These are phyloP conservation scores for Nebria ingens DNA, from an alignment of 1,140 invertebrate genomes.

Conservation along the genomic window DNA sequence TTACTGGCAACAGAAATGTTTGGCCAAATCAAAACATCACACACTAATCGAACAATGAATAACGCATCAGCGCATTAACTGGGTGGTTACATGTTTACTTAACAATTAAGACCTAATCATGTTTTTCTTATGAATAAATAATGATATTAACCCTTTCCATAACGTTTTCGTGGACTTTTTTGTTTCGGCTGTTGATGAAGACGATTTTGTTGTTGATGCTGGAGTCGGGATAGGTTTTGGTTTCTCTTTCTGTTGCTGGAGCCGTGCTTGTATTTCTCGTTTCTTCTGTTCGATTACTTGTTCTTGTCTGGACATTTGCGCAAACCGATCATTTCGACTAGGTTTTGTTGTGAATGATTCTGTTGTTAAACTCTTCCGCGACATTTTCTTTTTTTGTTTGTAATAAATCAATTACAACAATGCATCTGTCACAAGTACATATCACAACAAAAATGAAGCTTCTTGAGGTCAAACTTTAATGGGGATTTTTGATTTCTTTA, in stretches of 20 bases:
- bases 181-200: slow-evolving; percentile 16
- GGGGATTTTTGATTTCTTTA: too few species aligned
- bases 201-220: slow-evolving; percentile 27
- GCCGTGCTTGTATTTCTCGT: slow-evolving; percentile 56
- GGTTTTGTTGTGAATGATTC: slow-evolving; percentile 46
- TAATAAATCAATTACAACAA: slow-evolving; percentile 4
- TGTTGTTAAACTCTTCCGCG: slow-evolving; percentile 24
- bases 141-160: background rate
- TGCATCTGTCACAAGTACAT: slow-evolving; percentile 3
- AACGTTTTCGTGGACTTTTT: slow-evolving; percentile 20
- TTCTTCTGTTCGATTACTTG: slow-evolving; percentile 72
- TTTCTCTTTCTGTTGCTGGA: slow-evolving; percentile 48
- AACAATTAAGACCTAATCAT: too few species aligned
- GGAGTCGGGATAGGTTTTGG: slow-evolving; percentile 40
- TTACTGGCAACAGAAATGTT: too few species aligned
- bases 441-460: too few species aligned
- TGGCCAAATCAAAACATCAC: too few species aligned
- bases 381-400: slow-evolving; percentile 23
- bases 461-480: too few species aligned
- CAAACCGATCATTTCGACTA: slow-evolving; percentile 49
- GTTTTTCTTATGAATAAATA: too few species aligned
- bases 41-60: background rate
- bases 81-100: too few species aligned
- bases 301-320: slow-evolving; percentile 72
- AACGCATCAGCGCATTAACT: slow-evolving; percentile 9